Base-by-base conservation (phyloP, 2,113 vertebrate genomes). In the Grus americana region DNA sequence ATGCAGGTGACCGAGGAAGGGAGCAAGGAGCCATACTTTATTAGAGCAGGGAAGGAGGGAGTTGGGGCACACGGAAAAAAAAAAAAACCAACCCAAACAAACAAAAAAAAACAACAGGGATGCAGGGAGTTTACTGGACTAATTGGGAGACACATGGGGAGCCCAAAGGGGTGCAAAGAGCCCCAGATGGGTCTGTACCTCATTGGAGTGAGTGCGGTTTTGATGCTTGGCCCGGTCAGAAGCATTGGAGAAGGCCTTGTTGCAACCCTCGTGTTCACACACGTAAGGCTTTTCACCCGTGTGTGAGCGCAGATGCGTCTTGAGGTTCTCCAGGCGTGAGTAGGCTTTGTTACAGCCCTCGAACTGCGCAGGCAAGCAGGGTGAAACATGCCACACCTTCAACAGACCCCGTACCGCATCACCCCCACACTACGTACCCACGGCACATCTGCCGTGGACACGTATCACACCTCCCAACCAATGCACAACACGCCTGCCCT, bases 291-390 rank as follows among this genome's bases (percentile, higher is more conserved):
- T 99, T 96, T 99, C 99, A 0, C 99, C 99, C 3, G 99, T 99
- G 97, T 99, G 99, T 0, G 99, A 99, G 78, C 99, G 98, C 95
- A 99, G 98, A 83, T 99, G 99, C 0, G 99, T 99, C 98, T 99
- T 99, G 96, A 99, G 98, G 97, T 99, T 99, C 97, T 99, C 99
- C 74, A 99, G 98, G 79, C 99, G 99, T 16, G 99, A 99, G 91
- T 99, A 99, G n/a, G 99, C 99, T 94, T 99, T 99, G 97, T 99
- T 99, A 87, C 99, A 99, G 88, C 99, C 99, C 97, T 99, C 99
- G n/a, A 99, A 99, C 99, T 99, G 88, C 44, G 85, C 5, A 27
- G 57, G 58, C 1, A 36, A 27, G 38, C 11, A 8, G 36, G 26
- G 59, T 11, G 79, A 73, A 42, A 96, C 12, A 21, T 2, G 50